Evolutionary conservation across 2,113 vertebrate genomes (phyloP).

Genomic region (Myotis davidii): DNA sequence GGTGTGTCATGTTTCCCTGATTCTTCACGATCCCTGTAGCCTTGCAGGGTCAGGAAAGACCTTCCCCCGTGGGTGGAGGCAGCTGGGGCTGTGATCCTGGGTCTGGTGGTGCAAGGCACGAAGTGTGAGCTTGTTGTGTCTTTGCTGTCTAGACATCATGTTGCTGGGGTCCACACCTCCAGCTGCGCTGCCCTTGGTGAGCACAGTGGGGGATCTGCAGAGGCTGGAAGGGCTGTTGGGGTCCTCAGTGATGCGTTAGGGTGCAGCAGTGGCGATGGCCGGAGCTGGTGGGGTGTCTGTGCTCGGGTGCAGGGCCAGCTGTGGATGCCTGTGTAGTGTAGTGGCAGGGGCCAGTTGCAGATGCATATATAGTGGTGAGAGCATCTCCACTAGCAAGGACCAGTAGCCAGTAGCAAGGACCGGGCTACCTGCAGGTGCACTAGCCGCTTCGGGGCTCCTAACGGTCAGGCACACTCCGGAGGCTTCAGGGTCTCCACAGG

Average conservation of each 20-base stretch:
- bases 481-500: not conserved
- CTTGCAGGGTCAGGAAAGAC: not conserved
- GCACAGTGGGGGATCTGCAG: not conserved
- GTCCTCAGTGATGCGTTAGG: not conserved
- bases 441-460: not conserved
- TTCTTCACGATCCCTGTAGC: not conserved
- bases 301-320: not conserved
- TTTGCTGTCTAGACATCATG: not conserved
- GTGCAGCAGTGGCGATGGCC: not conserved
- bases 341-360: not conserved
- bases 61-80: accelerated
- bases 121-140: not conserved
- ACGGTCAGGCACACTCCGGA: not conserved
- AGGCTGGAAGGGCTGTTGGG: not conserved
- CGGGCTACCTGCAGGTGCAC: not conserved
- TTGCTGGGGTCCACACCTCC: not conserved
- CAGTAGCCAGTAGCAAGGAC: not conserved
- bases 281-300: not conserved
- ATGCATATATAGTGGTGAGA: accelerated
- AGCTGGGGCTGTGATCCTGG: not conserved
- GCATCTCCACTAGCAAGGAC: too few relatives aligned
- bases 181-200: not conserved
- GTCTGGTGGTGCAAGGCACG: not conserved
- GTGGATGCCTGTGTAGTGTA: accelerated
- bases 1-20: not conserved